Evolutionary conservation across 2,888 invertebrate species (phyloP), one percentile per base, ranked within the genome.

Genomic region (Cordilura impudica): DNA sequence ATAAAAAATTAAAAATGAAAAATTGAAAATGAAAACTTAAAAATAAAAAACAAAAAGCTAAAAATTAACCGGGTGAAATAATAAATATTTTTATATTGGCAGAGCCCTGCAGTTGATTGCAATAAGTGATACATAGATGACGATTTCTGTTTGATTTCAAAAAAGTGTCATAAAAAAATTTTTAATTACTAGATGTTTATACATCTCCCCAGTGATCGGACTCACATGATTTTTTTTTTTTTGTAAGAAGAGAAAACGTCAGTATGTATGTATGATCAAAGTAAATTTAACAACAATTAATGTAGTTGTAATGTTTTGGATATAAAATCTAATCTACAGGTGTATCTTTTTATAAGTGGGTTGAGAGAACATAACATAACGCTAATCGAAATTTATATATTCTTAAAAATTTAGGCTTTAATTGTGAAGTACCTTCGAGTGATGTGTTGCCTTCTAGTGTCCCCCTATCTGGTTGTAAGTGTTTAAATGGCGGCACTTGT

Each of bases 401-500:
- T 58, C 14, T 23, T n/a, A 10, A 54, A n/a, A n/a, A 31, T 54
- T 71, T 61, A 90, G 90, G 90, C 83, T 87, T 86, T 84, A 88
- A 88, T 81, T 90, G 90, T 65, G 90, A 90, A 82, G 83, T 85
- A 75, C 84, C 87, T 47, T 81, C 84, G 7, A 81, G 84, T 49
- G 83, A 81, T 75, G 79, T 74, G 0, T 21, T 71, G 35, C 51
- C 78, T 1, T 69, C 49, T 43, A 63, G 66, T 18, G 61, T 69
- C 53, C 66, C 70, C 12, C 31, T 65, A 23, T 84, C 84, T 31
- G 88, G 87, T 23, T 90, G 89, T 63, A 87, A 87, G 65, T 90
- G 90, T 70, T 54, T 87, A 7, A 90, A 90, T 67, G 89, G 90
- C 5, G 90, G 90, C 56, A 89, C 89, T 43, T 90, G 90, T 82